A percentile compares a stretch with the other conserved stretches of the same genome.
phyloP scores from a whole-genome alignment of 2,888 invertebrate species.

The Dryococelus australis region DNA sequence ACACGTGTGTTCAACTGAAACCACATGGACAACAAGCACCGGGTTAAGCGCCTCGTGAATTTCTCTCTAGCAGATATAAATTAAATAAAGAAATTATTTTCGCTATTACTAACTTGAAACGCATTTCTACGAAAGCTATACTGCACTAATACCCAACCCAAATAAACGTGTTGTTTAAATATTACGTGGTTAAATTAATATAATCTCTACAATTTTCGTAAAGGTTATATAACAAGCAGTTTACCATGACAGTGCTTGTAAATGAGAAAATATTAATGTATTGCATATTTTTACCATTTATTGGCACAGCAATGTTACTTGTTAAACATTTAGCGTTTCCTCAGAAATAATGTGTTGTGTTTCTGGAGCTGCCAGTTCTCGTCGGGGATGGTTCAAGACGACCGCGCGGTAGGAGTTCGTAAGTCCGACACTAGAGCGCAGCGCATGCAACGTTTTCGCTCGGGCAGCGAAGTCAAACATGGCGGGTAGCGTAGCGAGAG shows the following conservation, averaged over 20 bases:
- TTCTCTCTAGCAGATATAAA: not conserved
- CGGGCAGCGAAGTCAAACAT: conserved; percentile 37
- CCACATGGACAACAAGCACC: not conserved
- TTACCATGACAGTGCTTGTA: not conserved
- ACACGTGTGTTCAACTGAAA: not conserved
- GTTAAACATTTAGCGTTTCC: not conserved
- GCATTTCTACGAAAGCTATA: no score
- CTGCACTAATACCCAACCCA: no score
- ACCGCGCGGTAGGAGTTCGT: not conserved
- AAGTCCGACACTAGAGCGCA: not conserved
- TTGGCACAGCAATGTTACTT: not conserved
- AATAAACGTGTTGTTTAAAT: no score
- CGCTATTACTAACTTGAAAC: no score
- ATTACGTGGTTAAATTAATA: not conserved
- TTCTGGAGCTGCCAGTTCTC: not conserved
- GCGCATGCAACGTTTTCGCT: not conserved
- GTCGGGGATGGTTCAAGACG: not conserved
- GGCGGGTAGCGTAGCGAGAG: conserved; percentile 33
- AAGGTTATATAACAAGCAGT: not conserved
- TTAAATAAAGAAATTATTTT: no score
- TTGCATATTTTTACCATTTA: not conserved
- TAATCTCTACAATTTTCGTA: not conserved
- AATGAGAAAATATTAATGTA: not conserved
- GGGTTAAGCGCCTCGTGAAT: not conserved
- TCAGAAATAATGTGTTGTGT: not conserved